Evolutionary conservation across 2,888 invertebrate genomes (phyloP), one percentile per base, ranked within the genome.

Genomic region (Philaethria dido): DNA sequence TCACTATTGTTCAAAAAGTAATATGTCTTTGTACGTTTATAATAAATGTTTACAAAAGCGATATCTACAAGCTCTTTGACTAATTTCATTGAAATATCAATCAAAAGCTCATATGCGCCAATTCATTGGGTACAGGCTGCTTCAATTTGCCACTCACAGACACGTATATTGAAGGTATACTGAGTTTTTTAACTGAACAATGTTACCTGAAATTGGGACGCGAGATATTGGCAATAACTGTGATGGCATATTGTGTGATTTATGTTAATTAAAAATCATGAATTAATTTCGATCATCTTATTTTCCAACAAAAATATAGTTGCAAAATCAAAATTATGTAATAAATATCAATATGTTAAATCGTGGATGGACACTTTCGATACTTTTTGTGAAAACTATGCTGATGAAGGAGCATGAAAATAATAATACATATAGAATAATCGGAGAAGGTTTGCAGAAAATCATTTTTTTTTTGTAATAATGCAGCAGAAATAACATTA

Each of bases 1-100:
- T 45, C 18, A 45, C 9, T 20, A 45, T 45, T 45, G 45, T 45
- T 3, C n/a, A 16, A 52, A 52, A 9, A 50, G 25, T 50, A 50
- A 29, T 52, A 29, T 29, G 3, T 52, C n/a, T 29, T 9, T 3
- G 16, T 9, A 11, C 16, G 16, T 16, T 29, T 33, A 16, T 16
- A 29, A 52, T 33, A 52, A 18, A 16, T 16, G 0, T 16, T 16
- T 16, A 18, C 16, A 52, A 33, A 52, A 4, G 3, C 2, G 2
- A 2, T 9, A 33, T 2, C 33, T 16, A 16, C 16, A 11, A 52
- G 16, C 33, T 0, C 16, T 33, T 29, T 33, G 16, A 52, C 29
- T 5, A 11, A 52, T 16, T 33, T n/a, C n/a, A 16, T 50, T 29
- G n/a, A 8, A 50, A 50, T 25, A 3, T 0, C n/a, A 25, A 50